A percentile compares a stretch with the other conserved stretches of the same genome.
phyloP scores from a whole-genome alignment of 2,888 invertebrate species.

The Anthrax anthrax region DNA sequence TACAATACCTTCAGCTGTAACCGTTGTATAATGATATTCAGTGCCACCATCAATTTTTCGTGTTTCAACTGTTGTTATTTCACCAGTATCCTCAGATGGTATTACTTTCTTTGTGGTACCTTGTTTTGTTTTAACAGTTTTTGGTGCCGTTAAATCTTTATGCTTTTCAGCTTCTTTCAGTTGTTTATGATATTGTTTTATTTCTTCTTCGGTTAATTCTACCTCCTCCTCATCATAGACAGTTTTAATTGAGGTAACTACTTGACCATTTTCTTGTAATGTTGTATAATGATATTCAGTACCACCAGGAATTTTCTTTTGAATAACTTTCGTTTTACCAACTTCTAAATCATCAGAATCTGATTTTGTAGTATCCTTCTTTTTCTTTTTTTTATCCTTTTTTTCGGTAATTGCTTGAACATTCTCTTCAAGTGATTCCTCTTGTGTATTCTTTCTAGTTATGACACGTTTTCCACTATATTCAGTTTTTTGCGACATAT shows the following conservation, averaged over 20 bases:
- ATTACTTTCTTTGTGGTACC: constrained; percentile 30
- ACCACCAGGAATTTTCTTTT: constrained; percentile 28
- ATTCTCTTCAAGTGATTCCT: constrained; percentile 2
- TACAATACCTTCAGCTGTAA: constrained; percentile 30
- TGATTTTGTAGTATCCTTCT: constrained; percentile 15
- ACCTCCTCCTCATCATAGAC: constrained; percentile 31
- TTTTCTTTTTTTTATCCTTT: constrained; percentile 24
- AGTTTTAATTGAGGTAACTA: constrained; percentile 30
- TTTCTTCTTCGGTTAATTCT: constrained; percentile 32
- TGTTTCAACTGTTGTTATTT: constrained; percentile 33
- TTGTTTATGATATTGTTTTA: constrained; percentile 28
- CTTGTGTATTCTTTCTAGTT: constrained; percentile 15
- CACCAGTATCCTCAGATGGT: constrained; percentile 32
- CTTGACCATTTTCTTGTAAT: constrained; percentile 27
- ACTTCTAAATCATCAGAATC: constrained; percentile 23
- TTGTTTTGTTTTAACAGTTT: constrained; percentile 28
- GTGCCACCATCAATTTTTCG: constrained; percentile 32
- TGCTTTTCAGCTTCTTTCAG: constrained; percentile 33
- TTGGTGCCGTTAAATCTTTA: constrained; percentile 30
- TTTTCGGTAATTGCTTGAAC: constrained; percentile 15
- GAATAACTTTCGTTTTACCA: constrained; percentile 25
- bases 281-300: constrained; percentile 29
- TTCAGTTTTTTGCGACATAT: constrained; percentile 25
- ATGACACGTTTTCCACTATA: constrained; percentile 24
- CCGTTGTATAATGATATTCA: constrained; percentile 31